Base-by-base conservation (phyloP, 2,888 invertebrate species). In the Drosophila affinis region DNA sequence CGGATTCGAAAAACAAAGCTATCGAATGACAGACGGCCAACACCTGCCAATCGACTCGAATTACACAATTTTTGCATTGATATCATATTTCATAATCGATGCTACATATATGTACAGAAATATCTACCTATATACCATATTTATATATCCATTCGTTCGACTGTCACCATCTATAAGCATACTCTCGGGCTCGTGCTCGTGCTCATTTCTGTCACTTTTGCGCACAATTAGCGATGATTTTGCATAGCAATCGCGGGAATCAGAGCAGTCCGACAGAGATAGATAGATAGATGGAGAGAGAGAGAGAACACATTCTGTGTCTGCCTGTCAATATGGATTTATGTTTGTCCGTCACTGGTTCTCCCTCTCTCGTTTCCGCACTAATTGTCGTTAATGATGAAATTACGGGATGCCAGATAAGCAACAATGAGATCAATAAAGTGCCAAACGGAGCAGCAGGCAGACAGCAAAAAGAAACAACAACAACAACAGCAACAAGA, bases 361-460 rank as follows among this genome's bases (percentile, higher is more conserved):
- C 18, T 17, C 10, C 17, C 10, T 6, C 29, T 34, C 52, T 45
- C 49, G 29, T 34, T 32, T 52, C 27, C 68, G 65, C 76, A 65
- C 81, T 83, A 88, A 88, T 83, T 83, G 85, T 76, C 87, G 83
- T 87, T 83, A 83, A 83, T 83, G 87, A 87, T 78, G 64, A 70
- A 83, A 85, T 87, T 87, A 87, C 79, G 64, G 70, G 62, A 70
- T 45, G 56, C 62, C 47, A 55, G 32, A 59, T 62, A 49, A 2
- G 34, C 69, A 61, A 58, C 62, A 61, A 73, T 62, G 21, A 49
- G 61, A 68, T 56, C 72, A 70, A 84, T 72, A 56, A 70, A 69
- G 63, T 70, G 67, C 53, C 58, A 79, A 55, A 76, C 86, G 78
- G 87, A 86, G 87, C 84, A 86, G 87, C 84, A 14, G 7, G 14